Base-by-base conservation (phyloP, 2,888 invertebrate genomes). In the Crocallis elinguaria region DNA sequence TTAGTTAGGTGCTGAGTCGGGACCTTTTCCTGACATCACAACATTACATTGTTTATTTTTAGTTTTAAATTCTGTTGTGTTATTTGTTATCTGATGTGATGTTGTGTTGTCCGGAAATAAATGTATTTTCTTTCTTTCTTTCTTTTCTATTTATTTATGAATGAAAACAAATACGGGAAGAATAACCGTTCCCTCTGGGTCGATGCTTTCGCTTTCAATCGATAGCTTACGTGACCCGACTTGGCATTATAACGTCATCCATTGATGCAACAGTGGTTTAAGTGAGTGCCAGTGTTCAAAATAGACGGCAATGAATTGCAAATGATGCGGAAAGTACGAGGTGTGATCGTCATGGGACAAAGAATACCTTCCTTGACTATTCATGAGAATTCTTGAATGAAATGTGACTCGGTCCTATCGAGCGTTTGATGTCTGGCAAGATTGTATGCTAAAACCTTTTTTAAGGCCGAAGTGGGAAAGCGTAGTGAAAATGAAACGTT, bases 321-420 rank as follows among this genome's bases (percentile, higher is more conserved):
- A 61, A 57, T 57, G 30, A 30, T 30, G 17, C 50, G 44, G 21
- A 23, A 57, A 51, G 48, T 43, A 49, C 27, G 27, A 30, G 21
- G 57, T 53, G 62, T 62, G 29, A 53, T 56, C 49, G 55, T 57
- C 70, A 58, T 45, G 66, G 60, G 75, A 65, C 64, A 57, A 57
- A 61, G 52, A 50, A 52, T 58, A 55, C 53, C 61, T 62, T 59
- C 44, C 54, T 64, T 77, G 70, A 74, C 73, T 77, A 77, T 62
- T 72, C 73, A 77, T 75, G 69, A 72, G 66, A 48, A 48, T 49
- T 49, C 62, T 60, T 73, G 67, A 75, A 74, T 74, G 67, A 64
- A 60, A 41, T 58, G 56, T 52, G 43, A 32, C 49, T 60, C 41
- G 49, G 39, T 59, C 50, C 51, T 56, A 44, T 61, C 56, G 53